Evolutionary conservation across 2,888 invertebrate species (phyloP).

Genomic region (Teinopalpus imperialis): DNA sequence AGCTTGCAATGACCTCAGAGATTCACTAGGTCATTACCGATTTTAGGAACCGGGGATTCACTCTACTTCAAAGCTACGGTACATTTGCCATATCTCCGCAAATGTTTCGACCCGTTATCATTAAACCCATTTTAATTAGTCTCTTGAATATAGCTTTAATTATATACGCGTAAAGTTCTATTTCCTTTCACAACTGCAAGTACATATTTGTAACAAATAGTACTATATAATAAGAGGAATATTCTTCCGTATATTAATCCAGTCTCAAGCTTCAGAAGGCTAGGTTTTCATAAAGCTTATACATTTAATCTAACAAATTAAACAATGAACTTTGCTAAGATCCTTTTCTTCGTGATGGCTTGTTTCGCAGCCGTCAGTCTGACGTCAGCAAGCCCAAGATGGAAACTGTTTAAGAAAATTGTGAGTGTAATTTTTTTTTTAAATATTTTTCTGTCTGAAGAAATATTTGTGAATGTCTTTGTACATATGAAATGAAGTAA

Average conservation of each 20-base stretch:
- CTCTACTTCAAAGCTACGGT: conserved; percentile 16
- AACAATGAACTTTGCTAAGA: conserved; percentile 46
- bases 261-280: not conserved
- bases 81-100: conserved; percentile 2
- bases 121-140: not conserved
- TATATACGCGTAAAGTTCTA: not conserved
- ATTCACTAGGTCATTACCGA: conserved; percentile 1
- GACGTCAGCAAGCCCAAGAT: conserved; percentile 36
- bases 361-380: conserved; percentile 32
- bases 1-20: not conserved
- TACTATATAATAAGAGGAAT: conserved; percentile 6
- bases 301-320: not conserved
- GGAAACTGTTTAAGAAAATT: conserved; percentile 42
- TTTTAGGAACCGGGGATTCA: conserved; percentile 26
- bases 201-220: conserved; percentile 4
- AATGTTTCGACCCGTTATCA: conserved; percentile 14
- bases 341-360: conserved; percentile 38
- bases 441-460: no score
- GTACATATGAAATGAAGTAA: no score
- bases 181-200: conserved; percentile 21
- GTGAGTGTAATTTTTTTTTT: no score
- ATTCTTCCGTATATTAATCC: conserved; percentile 5
- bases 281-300: not conserved
- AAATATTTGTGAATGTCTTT: no score
- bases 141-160: conserved; percentile 3